A percentile compares a stretch with the other conserved stretches of the same genome.
These are phyloP conservation scores for Brachionus rubens DNA, from an alignment of 1,140 invertebrate genomes.

Conservation along the genomic window DNA sequence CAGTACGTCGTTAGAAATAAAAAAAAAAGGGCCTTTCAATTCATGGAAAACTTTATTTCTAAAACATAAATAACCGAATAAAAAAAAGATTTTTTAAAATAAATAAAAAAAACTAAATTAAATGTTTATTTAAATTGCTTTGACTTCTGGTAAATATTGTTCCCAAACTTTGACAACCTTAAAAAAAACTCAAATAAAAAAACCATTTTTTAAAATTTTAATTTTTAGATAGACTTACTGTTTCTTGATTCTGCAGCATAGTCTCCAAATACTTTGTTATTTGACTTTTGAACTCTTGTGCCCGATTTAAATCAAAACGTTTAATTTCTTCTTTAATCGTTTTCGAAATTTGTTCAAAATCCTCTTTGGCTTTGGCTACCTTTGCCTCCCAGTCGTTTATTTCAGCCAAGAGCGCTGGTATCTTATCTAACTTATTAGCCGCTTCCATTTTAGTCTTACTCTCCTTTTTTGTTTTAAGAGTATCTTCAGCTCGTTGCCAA, in stretches of 20 bases:
- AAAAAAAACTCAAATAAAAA: conserved; percentile 48
- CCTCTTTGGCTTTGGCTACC: conserved; percentile 89
- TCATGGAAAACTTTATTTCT: not conserved
- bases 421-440: conserved; percentile 55
- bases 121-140: conserved; percentile 67
- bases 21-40: too few species aligned
- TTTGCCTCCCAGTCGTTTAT: conserved; percentile 76
- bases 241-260: conserved; percentile 88
- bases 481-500: conserved; percentile 93
- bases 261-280: conserved; percentile 83
- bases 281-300: conserved; percentile 86
- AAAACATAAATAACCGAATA: conserved; percentile 8
- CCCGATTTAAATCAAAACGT: conserved; percentile 79
- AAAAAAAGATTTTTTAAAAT: too few species aligned
- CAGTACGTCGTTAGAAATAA: too few species aligned
- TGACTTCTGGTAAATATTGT: conserved; percentile 84
- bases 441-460: conserved; percentile 86
- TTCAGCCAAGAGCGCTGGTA: not conserved
- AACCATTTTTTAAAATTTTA: not conserved
- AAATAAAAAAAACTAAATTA: not conserved
- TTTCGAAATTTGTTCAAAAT: conserved; percentile 90
- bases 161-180: conserved; percentile 93
- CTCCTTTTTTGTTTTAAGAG: conserved; percentile 88
- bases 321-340: conserved; percentile 94
- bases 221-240: conserved; percentile 65